Base-by-base conservation (phyloP, 2,113 vertebrate species). In the Naja naja region DNA sequence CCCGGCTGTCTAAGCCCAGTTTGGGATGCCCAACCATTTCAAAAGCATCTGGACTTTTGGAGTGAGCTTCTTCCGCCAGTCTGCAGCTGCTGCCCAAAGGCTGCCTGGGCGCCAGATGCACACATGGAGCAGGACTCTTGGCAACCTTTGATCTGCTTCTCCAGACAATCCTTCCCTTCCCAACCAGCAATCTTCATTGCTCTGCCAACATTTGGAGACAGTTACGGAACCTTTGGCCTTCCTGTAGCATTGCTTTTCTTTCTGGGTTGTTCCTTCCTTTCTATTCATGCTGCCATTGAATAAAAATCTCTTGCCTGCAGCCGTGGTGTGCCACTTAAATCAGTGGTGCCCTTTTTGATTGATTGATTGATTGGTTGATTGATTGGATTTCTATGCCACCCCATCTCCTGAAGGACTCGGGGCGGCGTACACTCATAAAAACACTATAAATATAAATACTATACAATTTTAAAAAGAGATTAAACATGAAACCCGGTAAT, bases 51-150 rank as follows among this genome's bases (percentile, higher is more conserved):
- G 94, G 34, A 58, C 64, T 1, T 55, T 12, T 0, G 23, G 86
- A 56, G 94, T 43, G 93, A 94, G 92, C 69, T 89, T 0, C 9
- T 91, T 9, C 64, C 1, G 92, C 55, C 30, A 1, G 3, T 23
- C 27, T 8, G 22, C 39, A 25, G 4, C 30, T 30, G 30, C n/a
- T 34, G 93, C 93, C 89, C 91, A 93, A 92, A 27, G 89, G 89
- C 95, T 52, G 95, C 97, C 98, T 98, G 98, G 94, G 92, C 87
- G 94, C 97, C 98, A 98, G 97, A 98, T 97, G 97, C 96, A 95
- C 95, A 89, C 89, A 52, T 3, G 11, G 86, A 91, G 86, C 95
- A 60, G 93, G 94, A 94, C 95, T 96, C 96, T 93, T 96, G 97
- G 96, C 95, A 43, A 91, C 86, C 60, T 95, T 97, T 97, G 96